These are phyloP conservation scores for Dicyrtomina minuta DNA, from an alignment of 2,888 invertebrate species.

Conservation along the genomic window DNA sequence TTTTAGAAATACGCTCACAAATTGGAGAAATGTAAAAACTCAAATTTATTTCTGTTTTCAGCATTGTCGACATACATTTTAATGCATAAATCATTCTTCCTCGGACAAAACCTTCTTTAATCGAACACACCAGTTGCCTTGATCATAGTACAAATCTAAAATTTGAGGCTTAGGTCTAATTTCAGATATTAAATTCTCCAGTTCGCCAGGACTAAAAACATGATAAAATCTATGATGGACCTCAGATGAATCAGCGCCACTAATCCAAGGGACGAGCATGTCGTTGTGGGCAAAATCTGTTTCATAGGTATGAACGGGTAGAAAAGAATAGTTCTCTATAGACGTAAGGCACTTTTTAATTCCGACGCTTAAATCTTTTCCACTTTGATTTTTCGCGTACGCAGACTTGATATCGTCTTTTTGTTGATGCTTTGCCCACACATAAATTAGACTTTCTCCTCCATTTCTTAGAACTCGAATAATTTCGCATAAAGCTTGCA, in stretches of 20 bases:
- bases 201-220: conserved; percentile 82
- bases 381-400: conserved; percentile 63
- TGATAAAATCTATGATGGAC: conserved; percentile 86
- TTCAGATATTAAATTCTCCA: conserved; percentile 67
- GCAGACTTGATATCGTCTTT: conserved; percentile 68
- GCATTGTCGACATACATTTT: no score
- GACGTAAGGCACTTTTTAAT: conserved; percentile 7
- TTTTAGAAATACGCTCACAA: no score
- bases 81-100: no score
- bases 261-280: conserved; percentile 92
- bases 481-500: conserved; percentile 74
- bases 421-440: conserved; percentile 88
- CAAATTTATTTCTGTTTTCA: no score
- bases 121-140: conserved; percentile 93
- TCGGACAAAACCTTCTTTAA: no score
- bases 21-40: no score
- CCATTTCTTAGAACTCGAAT: conserved; percentile 69
- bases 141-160: conserved; percentile 79
- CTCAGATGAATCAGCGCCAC: conserved; percentile 54
- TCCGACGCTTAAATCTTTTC: conserved; percentile 35
- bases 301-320: conserved; percentile 86
- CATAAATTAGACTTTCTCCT: conserved; percentile 83
- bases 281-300: conserved; percentile 88
- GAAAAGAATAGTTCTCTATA: conserved; percentile 47
- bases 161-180: conserved; percentile 62